Evolutionary conservation across 1,140 invertebrate species (phyloP), one percentile per base, ranked within the genome.

Genomic region (Aplysia californica): DNA sequence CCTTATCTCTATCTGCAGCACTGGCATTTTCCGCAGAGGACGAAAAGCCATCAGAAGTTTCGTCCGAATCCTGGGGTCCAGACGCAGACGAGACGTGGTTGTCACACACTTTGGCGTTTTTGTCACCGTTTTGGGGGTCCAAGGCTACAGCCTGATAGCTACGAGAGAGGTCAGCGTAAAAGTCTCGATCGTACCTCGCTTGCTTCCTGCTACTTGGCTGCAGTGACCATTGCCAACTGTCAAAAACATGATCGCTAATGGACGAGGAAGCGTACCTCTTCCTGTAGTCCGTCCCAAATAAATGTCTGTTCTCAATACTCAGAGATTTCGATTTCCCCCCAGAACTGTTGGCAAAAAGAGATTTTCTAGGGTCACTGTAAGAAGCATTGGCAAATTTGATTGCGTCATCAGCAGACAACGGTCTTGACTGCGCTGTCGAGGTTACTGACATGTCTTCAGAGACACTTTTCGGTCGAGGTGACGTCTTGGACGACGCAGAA

Each of bases 361-460:
- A n/a, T n/a, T n/a, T n/a, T 10, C 29, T 6, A 6, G 59, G 59
- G 66, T 18, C 33, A 18, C 21, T 44, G 68, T 10, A 2, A 0
- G 59, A 39, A 39, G 23, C n/a, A 10, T 33, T 72, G 5, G 50
- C 39, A 20, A 73, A 36, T 36, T 0, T 29, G 36, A 31, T 58
- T 36, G 55, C 61, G 71, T 72, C 72, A 35, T 77, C 69, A 1
- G 75, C 75, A 18, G 75, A 75, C 38, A 76, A 39, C 21, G 64
- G 76, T 20, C 75, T 59, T 1, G 58, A 23, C 35, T 65, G 71
- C 26, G 56, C 73, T 50, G 72, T 38, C 5, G 38, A 18, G 3
- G 23, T 66, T n/a, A 50, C 72, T 4, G 61, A 2, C 21, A 26
- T 33, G 23, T 66, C 72, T 20, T 75, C 44, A 20, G 72, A 65